Evolutionary conservation across 2,797 vertebrate species (phyloP).

Genomic region (Typhlichthys subterraneus): DNA sequence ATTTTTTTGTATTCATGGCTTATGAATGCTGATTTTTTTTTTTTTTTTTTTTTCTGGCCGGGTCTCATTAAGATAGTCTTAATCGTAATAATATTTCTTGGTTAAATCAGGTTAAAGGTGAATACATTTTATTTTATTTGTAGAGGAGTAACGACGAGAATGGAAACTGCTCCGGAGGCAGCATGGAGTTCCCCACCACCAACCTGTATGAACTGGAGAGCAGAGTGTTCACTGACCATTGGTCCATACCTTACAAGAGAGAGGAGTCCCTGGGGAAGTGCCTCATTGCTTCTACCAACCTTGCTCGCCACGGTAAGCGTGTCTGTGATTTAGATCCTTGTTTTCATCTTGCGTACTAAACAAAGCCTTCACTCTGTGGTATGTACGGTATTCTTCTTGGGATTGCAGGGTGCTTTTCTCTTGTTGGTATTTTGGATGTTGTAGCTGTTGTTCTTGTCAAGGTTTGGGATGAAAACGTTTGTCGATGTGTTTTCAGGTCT

Average conservation of each 20-base stretch:
- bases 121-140: slow-evolving; percentile 9
- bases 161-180: slow-evolving; percentile 93
- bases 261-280: slow-evolving; percentile 98
- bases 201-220: slow-evolving; percentile 98
- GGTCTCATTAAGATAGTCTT: too few relatives aligned
- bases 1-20: too few relatives aligned
- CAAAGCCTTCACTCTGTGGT: slow-evolving; percentile 25
- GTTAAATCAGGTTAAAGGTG: too few relatives aligned
- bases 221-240: slow-evolving; percentile 96
- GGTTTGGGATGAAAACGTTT: slow-evolving; percentile 2
- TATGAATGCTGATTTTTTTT: too few relatives aligned
- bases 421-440: slow-evolving; percentile 39
- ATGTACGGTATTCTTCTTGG: slow-evolving; percentile 34
- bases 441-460: slow-evolving; percentile 12
- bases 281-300: slow-evolving; percentile 92
- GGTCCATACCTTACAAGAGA: slow-evolving; percentile 98
- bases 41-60: too few relatives aligned
- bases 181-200: slow-evolving; percentile 97
- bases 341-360: slow-evolving; percentile 4
- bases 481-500: slow-evolving; percentile 78
- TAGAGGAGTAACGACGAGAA: slow-evolving; percentile 96
- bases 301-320: slow-evolving; percentile 90
- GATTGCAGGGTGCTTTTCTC: slow-evolving; percentile 33
- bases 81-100: too few relatives aligned
- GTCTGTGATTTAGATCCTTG: not conserved